Evolutionary conservation across 2,113 vertebrate genomes (phyloP).

Genomic region (Gasterosteus nipponicus): DNA sequence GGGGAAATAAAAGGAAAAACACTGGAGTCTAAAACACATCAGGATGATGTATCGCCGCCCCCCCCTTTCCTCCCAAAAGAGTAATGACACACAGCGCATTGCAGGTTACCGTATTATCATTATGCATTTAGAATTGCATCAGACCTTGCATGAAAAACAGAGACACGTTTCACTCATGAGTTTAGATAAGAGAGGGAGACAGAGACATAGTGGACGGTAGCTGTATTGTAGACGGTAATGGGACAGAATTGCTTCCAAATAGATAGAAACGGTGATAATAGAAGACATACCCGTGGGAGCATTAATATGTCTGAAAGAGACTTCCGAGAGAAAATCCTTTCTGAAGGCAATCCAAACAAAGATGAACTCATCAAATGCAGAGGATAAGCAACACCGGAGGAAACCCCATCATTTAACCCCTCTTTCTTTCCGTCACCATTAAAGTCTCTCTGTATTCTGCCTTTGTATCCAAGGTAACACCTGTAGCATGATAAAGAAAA

Average conservation of each 20-base stretch:
- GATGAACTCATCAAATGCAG: not conserved
- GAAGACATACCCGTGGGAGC: not conserved
- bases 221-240: not conserved
- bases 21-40: conserved; percentile 8
- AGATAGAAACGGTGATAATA: not conserved
- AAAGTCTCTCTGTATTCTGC: not conserved
- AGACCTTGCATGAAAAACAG: not conserved
- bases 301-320: not conserved
- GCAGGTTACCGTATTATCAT: not conserved
- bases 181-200: not conserved
- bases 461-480: not conserved
- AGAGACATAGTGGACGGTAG: not conserved
- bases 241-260: not conserved
- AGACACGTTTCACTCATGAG: not conserved
- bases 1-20: conserved; percentile 11
- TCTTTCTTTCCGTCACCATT: conserved; percentile 6
- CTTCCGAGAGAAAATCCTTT: not conserved
- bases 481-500: conserved; percentile 8
- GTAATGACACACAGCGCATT: conserved; percentile 5
- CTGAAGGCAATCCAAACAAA: not conserved
- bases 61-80: conserved; percentile 2
- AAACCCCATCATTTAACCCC: conserved; percentile 2
- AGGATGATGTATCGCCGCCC: not conserved
- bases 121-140: conserved; percentile 2
- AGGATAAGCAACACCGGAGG: conserved; percentile 2